Base-by-base conservation (phyloP, 2,888 invertebrate species). In the Hydrotaea diabolus region DNA sequence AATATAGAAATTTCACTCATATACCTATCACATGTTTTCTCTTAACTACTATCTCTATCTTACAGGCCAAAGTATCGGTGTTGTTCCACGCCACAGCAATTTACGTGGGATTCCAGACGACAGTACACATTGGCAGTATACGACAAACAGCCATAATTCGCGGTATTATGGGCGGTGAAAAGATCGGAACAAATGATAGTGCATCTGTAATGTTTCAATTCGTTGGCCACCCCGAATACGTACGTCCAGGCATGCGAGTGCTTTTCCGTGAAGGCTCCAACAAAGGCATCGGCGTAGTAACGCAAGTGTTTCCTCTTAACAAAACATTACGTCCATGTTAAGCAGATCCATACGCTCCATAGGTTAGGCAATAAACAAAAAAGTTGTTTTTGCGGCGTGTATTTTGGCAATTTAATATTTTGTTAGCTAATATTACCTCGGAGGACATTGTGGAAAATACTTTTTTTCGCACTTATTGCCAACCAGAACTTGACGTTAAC, bases 111-210 rank as follows among this genome's bases (percentile, higher is more conserved):
- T 97, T 97, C 91, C 97, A 97, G 92, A 97, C 98, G 21, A 98
- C 98, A 0, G 96, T 99, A 0, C 98, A 99, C 92, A 97, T 99
- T 74, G 99, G 98, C 0, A 98, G 98, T 88, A 97, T 99, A 8
- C 93, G 98, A 0, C 99, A 99, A 93, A 98, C 98, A 0, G 98
- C 97, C n/a, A 95, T 96, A 9, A 96, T 99, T 69, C 95, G 96
- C 88, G 97, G 95, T 19, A 95, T 95, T 85, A 94, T 94, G 93
- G 94, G 93, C 13, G 90, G 91, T 26, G 92, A 91, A 39, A 91
- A 91, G 79, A 89, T 94, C 0, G 92, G 96, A 49, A 97, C 97
- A 0, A 98, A 98, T 87, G 96, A 97, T 89, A 94, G 95, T 7
- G 98, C 97, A 0, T 95, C 96, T 0, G 98, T 98, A 0, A 93